These are phyloP conservation scores for Axis porcinus DNA, from an alignment of 2,113 vertebrate genomes.

Conservation along the genomic window DNA sequence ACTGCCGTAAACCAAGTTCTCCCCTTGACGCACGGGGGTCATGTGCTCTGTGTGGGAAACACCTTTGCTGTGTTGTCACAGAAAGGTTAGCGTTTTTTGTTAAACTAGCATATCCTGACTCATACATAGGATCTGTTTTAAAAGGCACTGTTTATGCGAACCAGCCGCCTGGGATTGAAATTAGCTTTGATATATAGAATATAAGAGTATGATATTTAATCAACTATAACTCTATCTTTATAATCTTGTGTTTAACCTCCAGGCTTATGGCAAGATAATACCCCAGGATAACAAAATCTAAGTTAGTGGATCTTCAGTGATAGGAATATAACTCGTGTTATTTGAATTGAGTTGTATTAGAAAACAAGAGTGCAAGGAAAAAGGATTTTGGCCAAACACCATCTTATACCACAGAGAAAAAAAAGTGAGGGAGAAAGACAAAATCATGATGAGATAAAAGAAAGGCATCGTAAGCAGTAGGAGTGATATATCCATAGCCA, in stretches of 20 bases:
- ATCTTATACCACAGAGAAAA: not conserved
- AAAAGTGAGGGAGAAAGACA: not conserved
- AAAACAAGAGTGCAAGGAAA: not conserved
- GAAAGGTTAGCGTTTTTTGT: not conserved
- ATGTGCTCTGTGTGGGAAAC: not conserved
- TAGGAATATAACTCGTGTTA: not conserved
- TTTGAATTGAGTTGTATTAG: not conserved
- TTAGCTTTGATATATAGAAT: not conserved
- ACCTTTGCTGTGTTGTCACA: not conserved
- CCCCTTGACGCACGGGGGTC: not conserved
- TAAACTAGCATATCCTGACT: not conserved
- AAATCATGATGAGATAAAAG: not conserved
- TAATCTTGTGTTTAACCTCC: not conserved
- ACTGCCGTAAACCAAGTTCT: not conserved
- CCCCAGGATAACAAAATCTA: not conserved
- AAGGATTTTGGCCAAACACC: not conserved
- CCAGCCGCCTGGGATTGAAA: not conserved
- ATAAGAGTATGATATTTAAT: not conserved
- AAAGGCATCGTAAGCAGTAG: not conserved
- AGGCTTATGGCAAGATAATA: not conserved
- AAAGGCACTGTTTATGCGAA: not conserved
- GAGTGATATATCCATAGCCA: too few species aligned
- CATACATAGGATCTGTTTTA: not conserved
- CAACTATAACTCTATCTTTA: not conserved
- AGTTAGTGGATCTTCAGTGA: not conserved